Percentiles rank a stretch among this genome's conserved stretches.
These are phyloP conservation scores for Blastomussa wellsi DNA, from an alignment of 92 coral and sea anemone species.

Conservation along the genomic window DNA sequence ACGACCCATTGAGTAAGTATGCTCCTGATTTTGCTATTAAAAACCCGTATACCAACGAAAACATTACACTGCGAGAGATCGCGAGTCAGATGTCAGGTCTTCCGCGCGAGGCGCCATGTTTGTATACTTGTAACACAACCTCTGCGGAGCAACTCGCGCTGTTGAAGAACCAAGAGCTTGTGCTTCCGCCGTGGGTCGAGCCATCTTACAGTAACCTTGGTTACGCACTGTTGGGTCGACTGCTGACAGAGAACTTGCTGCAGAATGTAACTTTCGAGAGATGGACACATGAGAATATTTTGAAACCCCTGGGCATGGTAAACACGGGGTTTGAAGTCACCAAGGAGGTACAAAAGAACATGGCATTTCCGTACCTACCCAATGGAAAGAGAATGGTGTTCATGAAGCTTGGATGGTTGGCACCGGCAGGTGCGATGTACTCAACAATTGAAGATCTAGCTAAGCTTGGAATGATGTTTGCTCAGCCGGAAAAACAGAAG, in stretches of 20 bases:
- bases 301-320: constrained; percentile 40
- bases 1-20: constrained; percentile 69
- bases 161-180: constrained; percentile 49
- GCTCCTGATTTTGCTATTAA: constrained; percentile 58
- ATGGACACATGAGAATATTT: constrained; percentile 31
- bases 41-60: constrained; percentile 53
- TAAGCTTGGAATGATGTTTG: constrained; percentile 48
- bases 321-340: constrained; percentile 49
- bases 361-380: constrained; percentile 43
- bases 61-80: constrained; percentile 66
- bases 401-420: constrained; percentile 37
- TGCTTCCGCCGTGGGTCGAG: constrained; percentile 58
- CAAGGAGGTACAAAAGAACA: constrained; percentile 36
- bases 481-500: constrained; percentile 30
- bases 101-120: constrained; percentile 80
- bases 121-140: constrained; percentile 52
- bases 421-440: constrained; percentile 44
- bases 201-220: constrained; percentile 78
- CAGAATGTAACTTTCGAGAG: constrained; percentile 38
- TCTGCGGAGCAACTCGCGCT: constrained; percentile 56
- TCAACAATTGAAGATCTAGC: constrained; percentile 40
- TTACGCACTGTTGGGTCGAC: constrained; percentile 38
- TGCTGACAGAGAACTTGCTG: constrained; percentile 49
- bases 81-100: constrained; percentile 75
- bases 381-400: constrained; percentile 21